phyloP scores from a whole-genome alignment of 2,888 invertebrate genomes.

The Trichogramma dendrolimi region DNA sequence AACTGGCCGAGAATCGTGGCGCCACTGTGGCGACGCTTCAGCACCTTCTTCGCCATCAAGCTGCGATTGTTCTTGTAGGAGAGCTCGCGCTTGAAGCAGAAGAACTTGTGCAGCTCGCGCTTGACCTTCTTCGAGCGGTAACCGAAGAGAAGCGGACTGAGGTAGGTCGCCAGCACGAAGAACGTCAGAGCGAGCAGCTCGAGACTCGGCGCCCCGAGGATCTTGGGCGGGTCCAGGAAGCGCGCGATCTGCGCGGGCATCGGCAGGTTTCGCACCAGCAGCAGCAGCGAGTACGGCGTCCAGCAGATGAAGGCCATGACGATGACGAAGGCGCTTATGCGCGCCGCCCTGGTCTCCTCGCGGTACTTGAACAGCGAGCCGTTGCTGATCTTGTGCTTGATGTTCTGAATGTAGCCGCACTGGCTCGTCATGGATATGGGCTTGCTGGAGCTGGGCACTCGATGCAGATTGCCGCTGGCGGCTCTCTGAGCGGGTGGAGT shows the following conservation, averaged over 20 bases:
- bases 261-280: conserved; percentile 53
- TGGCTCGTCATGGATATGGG: conserved; percentile 50
- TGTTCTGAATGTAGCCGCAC: conserved; percentile 66
- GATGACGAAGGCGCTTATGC: conserved; percentile 76
- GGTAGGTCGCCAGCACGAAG: conserved; percentile 61
- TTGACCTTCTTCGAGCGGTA: conserved; percentile 68
- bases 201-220: conserved; percentile 40
- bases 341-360: conserved; percentile 84
- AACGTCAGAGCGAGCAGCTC: conserved; percentile 44
- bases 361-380: conserved; percentile 79
- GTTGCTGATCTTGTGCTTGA: conserved; percentile 77
- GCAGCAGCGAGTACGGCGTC: conserved; percentile 54
- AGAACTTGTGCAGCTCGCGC: conserved; percentile 56
- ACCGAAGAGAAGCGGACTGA: conserved; percentile 74
- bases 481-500: conserved; percentile 53
- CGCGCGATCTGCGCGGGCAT: conserved; percentile 36
- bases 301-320: conserved; percentile 63
- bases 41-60: conserved; percentile 53
- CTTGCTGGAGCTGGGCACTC: conserved; percentile 41
- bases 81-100: conserved; percentile 50
- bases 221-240: conserved; percentile 27
- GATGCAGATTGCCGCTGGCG: conserved; percentile 47
- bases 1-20: conserved; percentile 29
- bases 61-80: conserved; percentile 50
- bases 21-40: conserved; percentile 46